These are phyloP conservation scores for Fratercula arctica DNA, from an alignment of 2,797 vertebrate genomes.

Conservation along the genomic window DNA sequence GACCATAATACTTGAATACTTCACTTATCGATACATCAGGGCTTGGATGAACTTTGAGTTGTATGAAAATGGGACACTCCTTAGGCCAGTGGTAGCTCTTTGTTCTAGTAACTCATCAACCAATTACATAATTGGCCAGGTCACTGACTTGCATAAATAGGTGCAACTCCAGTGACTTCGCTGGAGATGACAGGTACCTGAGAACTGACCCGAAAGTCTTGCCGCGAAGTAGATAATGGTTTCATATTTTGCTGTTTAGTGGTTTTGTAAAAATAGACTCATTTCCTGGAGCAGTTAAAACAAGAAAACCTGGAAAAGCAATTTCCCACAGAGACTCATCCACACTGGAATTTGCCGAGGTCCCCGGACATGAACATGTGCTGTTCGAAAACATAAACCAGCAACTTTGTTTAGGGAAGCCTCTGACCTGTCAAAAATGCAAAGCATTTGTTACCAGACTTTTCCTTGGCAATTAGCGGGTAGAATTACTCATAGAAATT, in stretches of 20 bases:
- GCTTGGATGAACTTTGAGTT: constrained; percentile 69
- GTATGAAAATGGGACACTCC: constrained; percentile 59
- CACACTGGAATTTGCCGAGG: constrained; percentile 17
- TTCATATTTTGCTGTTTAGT: constrained; percentile 31
- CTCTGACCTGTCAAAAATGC: constrained; percentile 71
- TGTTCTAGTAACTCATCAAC: constrained; percentile 63
- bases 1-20: constrained; percentile 44
- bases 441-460: constrained; percentile 63
- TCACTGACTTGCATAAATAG: background rate
- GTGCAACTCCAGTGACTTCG: background rate
- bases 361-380: constrained; percentile 49
- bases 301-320: constrained; percentile 21
- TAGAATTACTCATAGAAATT: constrained; percentile 50
- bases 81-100: constrained; percentile 18
- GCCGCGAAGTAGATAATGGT: background rate
- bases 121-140: constrained; percentile 40
- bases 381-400: constrained; percentile 57
- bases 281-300: constrained; percentile 51
- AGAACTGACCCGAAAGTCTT: constrained; percentile 25
- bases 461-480: constrained; percentile 44
- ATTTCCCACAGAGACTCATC: constrained; percentile 64
- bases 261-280: constrained; percentile 54
- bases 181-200: constrained; percentile 17
- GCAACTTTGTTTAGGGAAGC: constrained; percentile 65
- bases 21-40: constrained; percentile 70